phyloP scores from a whole-genome alignment of 2,888 invertebrate species.

The Julus scanicus region DNA sequence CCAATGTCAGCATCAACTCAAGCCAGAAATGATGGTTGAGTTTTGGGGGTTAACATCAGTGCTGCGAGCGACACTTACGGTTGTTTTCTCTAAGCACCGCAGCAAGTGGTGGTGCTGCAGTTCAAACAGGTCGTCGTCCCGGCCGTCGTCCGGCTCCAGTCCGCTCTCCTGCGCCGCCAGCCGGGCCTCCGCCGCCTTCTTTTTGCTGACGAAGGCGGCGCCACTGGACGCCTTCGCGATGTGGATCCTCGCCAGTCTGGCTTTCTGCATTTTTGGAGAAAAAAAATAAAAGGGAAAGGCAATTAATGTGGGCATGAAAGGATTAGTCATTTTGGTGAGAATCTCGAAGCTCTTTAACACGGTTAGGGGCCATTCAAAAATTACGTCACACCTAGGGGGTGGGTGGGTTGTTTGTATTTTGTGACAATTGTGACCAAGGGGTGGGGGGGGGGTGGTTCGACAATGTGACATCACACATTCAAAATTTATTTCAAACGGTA shows the following conservation, averaged over 20 bases:
- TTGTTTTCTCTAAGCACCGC: constrained; percentile 97
- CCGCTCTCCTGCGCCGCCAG: constrained; percentile 87
- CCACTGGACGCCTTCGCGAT: constrained; percentile 99
- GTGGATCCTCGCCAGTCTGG: constrained; percentile 95
- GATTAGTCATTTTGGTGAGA: too few relatives aligned
- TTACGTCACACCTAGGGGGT: too few relatives aligned
- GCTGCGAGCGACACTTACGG: constrained; percentile 73
- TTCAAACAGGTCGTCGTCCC: constrained; percentile 98
- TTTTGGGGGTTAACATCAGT: constrained; percentile 46
- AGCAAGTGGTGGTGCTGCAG: constrained; percentile 98
- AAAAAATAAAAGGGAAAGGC: not conserved
- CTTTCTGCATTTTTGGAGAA: constrained; percentile 79
- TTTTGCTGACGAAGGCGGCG: constrained; percentile 97
- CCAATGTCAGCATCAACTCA: constrained; percentile 47
- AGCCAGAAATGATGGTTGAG: constrained; percentile 52
- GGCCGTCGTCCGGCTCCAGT: constrained; percentile 81
- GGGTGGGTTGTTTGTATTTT: too few relatives aligned
- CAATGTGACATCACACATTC: too few relatives aligned
- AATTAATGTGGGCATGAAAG: constrained; percentile 68
- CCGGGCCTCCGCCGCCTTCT: constrained; percentile 97
- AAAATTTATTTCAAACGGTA: too few relatives aligned
- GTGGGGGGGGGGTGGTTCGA: too few relatives aligned
- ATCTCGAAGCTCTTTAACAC: too few relatives aligned
- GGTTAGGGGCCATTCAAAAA: too few relatives aligned
- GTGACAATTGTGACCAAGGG: too few relatives aligned